phyloP scores from a whole-genome alignment of 2,113 vertebrate species.

The Garra rufa region DNA sequence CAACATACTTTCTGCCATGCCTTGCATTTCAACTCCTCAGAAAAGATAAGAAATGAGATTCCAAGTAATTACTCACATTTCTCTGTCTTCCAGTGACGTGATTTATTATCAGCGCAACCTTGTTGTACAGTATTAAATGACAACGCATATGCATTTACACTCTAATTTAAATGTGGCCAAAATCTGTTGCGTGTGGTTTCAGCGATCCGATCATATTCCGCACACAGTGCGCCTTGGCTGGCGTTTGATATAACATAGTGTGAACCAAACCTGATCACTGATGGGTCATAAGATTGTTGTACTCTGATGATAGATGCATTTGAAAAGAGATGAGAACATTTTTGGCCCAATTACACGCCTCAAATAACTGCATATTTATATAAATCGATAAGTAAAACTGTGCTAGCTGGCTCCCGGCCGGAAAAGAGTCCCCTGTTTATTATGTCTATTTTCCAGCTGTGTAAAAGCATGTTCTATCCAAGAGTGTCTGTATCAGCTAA shows the following conservation, averaged over 20 bases:
- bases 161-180: neutral
- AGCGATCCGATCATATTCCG: neutral
- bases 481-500: neutral
- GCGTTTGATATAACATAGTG: neutral
- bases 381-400: neutral
- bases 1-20: neutral
- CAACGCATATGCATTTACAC: neutral
- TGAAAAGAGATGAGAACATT: slow-evolving; percentile 4
- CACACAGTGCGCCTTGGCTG: neutral
- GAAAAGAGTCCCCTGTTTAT: slow-evolving; percentile 35
- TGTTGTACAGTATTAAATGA: neutral
- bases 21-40: neutral
- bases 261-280: neutral
- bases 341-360: slow-evolving; percentile 8
- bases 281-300: neutral
- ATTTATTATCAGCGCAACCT: neutral
- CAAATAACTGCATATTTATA: slow-evolving; percentile 33
- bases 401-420: neutral
- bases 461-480: neutral
- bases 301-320: slow-evolving; percentile 19
- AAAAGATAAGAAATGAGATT: neutral
- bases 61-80: neutral
- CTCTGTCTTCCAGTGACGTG: neutral
- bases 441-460: slow-evolving; percentile 32
- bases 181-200: neutral